Conservation (phyloP, 2,113 vertebrate species). For the Agapornis roseicollis region DNA sequence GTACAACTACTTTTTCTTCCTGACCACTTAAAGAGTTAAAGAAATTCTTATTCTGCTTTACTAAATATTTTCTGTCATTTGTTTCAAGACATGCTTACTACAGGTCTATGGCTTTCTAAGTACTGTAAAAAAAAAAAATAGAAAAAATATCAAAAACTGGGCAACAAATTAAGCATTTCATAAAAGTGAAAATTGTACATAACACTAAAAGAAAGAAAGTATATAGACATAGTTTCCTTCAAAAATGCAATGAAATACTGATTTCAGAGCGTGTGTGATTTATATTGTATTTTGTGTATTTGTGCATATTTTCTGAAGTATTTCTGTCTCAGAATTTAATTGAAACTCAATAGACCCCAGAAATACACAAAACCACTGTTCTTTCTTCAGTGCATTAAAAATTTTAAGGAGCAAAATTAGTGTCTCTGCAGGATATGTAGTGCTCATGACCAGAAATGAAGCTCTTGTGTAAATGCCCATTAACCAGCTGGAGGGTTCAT, state of each 20-base stretch:
- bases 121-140: background rate
- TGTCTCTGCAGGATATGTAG: background rate
- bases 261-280: background rate
- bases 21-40: background rate
- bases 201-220: background rate
- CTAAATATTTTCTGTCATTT: background rate
- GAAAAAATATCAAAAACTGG: background rate
- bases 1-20: background rate
- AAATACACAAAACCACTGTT: fast-evolving
- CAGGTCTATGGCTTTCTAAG: background rate
- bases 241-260: background rate
- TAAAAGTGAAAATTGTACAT: background rate
- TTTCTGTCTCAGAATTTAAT: background rate
- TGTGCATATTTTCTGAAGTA: background rate
- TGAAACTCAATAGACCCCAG: background rate
- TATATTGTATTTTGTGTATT: background rate
- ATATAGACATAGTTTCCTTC: background rate
- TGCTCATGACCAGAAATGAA: background rate
- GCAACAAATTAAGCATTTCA: background rate
- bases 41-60: background rate
- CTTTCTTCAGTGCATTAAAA: background rate
- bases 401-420: background rate
- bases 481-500: background rate
- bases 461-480: background rate
- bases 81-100: background rate